phyloP scores from a whole-genome alignment of 2,888 invertebrate genomes.

The Mythimna impura region DNA sequence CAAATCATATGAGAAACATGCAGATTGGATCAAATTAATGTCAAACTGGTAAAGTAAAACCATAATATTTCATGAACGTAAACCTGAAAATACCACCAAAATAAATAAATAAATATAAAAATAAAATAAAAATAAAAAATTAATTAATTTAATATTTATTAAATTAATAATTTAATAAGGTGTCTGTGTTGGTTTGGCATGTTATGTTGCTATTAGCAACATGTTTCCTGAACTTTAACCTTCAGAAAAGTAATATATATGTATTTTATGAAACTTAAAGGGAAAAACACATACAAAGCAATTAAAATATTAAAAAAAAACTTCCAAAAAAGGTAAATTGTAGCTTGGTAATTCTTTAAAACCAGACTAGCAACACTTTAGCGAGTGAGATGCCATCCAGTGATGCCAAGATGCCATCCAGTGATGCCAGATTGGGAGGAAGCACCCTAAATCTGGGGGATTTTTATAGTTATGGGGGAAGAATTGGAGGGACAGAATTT shows the following conservation, averaged over 20 bases:
- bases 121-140: too few species aligned
- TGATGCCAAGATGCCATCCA: constrained; percentile 9
- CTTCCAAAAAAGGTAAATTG: background rate
- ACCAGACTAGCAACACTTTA: constrained; percentile 42
- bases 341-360: constrained; percentile 42
- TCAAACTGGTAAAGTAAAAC: too few species aligned
- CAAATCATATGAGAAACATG: too few species aligned
- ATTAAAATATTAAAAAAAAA: background rate
- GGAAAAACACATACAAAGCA: background rate
- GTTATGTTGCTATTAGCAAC: background rate
- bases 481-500: too few species aligned
- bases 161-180: too few species aligned
- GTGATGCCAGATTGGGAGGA: too few species aligned
- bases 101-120: too few species aligned
- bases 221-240: background rate
- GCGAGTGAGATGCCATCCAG: constrained; percentile 20
- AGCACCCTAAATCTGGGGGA: too few species aligned
- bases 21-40: background rate
- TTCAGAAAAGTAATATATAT: too few species aligned
- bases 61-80: background rate
- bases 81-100: background rate
- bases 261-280: background rate
- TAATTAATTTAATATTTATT: too few species aligned
- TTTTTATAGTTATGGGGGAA: too few species aligned
- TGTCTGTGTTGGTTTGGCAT: background rate